A percentile compares a stretch with the other conserved stretches of the same genome.
Conservation (phyloP, 2,888 invertebrate genomes). For the Ectemnius cavifrons region DNA sequence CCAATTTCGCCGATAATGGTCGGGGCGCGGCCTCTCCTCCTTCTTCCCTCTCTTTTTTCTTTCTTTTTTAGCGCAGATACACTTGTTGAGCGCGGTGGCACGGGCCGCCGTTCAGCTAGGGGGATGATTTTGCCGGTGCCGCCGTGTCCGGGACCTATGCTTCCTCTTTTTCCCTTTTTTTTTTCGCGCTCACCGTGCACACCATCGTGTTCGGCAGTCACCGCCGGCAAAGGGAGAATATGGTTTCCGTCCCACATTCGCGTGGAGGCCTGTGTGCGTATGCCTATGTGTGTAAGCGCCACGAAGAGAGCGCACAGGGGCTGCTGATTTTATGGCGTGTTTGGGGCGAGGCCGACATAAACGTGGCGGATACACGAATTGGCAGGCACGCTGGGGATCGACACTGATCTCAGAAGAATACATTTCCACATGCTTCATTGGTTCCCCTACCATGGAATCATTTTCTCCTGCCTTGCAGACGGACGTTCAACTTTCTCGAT, state of each 20-base stretch:
- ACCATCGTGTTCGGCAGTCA: constrained; percentile 16
- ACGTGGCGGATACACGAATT: constrained; percentile 60
- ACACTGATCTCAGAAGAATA: constrained; percentile 37
- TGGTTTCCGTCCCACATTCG: constrained; percentile 69
- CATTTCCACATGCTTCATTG: constrained; percentile 13
- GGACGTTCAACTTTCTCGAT: no score
- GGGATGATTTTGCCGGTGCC: constrained; percentile 62
- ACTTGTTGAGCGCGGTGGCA: constrained; percentile 75
- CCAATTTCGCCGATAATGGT: constrained; percentile 76
- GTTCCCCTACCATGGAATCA: constrained; percentile 4
- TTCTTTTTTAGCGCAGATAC: constrained; percentile 73
- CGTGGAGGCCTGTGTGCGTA: constrained; percentile 61
- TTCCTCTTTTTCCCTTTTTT: constrained; percentile 47
- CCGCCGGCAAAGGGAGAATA: constrained; percentile 61
- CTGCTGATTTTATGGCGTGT: constrained; percentile 73
- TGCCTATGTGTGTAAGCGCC: no score
- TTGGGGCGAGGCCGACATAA: constrained; percentile 69
- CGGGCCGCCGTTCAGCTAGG: constrained; percentile 23
- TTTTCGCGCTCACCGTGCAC: constrained; percentile 59
- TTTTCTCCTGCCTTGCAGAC: constrained; percentile 17
- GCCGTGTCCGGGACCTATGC: constrained; percentile 54
- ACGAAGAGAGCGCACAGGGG: no score
- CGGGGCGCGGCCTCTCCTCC: constrained; percentile 41
- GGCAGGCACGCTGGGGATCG: constrained; percentile 45
- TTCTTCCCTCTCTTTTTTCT: constrained; percentile 23